phyloP scores from a whole-genome alignment of 2,797 vertebrate species.

The Microcaecilia unicolor region DNA sequence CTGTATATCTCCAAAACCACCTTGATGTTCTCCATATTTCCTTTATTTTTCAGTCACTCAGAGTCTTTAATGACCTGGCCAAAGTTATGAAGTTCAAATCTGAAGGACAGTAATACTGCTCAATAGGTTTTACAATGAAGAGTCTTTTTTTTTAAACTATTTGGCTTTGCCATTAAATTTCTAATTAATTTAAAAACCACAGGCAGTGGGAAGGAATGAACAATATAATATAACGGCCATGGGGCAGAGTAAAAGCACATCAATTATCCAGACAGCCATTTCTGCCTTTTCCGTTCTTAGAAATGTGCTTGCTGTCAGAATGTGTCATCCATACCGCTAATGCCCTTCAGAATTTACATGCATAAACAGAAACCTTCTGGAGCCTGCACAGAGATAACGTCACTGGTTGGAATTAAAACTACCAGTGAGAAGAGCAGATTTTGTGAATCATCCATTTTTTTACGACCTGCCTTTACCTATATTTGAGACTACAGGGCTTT shows the following conservation, averaged over 20 bases:
- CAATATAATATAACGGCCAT: constrained; percentile 31
- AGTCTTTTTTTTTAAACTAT: constrained; percentile 10
- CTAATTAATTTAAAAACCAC: constrained; percentile 44
- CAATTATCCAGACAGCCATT: constrained; percentile 41
- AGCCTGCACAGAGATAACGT: constrained; percentile 29
- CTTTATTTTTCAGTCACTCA: too few relatives aligned
- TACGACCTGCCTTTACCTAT: rapidly evolving
- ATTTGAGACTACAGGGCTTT: too few relatives aligned
- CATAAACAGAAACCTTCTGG: constrained; percentile 38
- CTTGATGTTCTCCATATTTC: too few relatives aligned
- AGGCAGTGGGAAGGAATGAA: constrained; percentile 29
- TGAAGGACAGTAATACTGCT: too few relatives aligned
- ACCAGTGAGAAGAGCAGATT: constrained; percentile 3
- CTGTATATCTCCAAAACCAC: too few relatives aligned
- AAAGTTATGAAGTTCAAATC: too few relatives aligned
- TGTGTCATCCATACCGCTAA: constrained; percentile 37
- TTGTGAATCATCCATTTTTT: neutral
- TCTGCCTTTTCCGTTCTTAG: constrained; percentile 33
- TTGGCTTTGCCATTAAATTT: constrained; percentile 35
- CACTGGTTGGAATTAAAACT: constrained; percentile 14
- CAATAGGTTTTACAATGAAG: too few relatives aligned
- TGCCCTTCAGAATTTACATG: constrained; percentile 46
- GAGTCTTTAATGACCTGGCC: too few relatives aligned
- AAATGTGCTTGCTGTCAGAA: constrained; percentile 39
- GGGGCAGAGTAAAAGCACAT: constrained; percentile 36